Conservation (phyloP, 2,113 vertebrate species). For the Phyllopteryx taeniolatus region DNA sequence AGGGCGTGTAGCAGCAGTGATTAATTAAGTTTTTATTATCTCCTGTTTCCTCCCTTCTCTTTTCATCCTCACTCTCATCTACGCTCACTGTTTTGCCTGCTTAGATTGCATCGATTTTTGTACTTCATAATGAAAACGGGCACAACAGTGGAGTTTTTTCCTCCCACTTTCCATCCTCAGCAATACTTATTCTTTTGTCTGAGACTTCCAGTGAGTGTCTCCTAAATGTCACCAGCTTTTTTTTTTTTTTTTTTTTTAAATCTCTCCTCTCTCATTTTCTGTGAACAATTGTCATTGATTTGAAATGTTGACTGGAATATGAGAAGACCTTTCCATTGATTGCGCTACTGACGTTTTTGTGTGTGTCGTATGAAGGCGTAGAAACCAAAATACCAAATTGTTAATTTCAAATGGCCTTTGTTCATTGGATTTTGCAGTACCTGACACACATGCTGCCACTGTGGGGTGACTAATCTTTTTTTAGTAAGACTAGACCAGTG, state of each 20-base stretch:
- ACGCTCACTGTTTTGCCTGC: constrained; percentile 45
- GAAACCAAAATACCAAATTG: constrained; percentile 32
- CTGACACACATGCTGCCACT: constrained; percentile 23
- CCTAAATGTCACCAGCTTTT: constrained; percentile 50
- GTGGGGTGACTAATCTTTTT: constrained; percentile 20
- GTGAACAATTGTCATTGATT: constrained; percentile 43
- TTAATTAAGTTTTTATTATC: constrained; percentile 71
- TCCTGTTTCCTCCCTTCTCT: constrained; percentile 36
- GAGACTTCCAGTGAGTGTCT: constrained; percentile 41
- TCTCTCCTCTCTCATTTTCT: constrained; percentile 14
- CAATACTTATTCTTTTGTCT: constrained; percentile 47
- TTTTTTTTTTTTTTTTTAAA: constrained; percentile 8
- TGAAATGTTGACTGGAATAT: constrained; percentile 43
- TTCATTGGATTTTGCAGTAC: constrained; percentile 21
- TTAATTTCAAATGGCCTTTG: constrained; percentile 16
- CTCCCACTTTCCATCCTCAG: constrained; percentile 27
- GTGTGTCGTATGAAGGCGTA: constrained; percentile 9
- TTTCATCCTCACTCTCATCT: constrained; percentile 36
- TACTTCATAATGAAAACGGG: constrained; percentile 39
- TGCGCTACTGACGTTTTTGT: constrained; percentile 29
- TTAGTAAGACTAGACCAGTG: constrained; percentile 10
- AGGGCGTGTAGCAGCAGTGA: constrained; percentile 47
- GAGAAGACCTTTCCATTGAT: constrained; percentile 43
- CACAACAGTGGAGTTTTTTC: constrained; percentile 44
- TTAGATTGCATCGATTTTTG: constrained; percentile 47